These are phyloP conservation scores for Diadophis punctatus DNA, from an alignment of 2,113 vertebrate species.

Conservation along the genomic window DNA sequence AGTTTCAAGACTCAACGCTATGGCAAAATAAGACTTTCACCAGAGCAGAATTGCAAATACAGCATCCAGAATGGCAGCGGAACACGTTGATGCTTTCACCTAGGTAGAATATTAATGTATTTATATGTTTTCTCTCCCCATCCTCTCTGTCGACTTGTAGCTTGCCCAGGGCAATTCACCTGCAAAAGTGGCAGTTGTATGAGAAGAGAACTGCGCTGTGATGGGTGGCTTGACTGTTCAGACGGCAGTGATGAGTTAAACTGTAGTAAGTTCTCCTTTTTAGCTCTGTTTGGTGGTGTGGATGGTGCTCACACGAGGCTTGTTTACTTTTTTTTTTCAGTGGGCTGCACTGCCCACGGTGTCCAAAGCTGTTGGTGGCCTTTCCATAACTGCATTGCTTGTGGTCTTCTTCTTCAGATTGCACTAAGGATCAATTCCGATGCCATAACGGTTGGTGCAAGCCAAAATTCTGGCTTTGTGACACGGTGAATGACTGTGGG, in stretches of 20 bases:
- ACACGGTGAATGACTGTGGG: slow-evolving; percentile 84
- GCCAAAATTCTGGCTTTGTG: slow-evolving; percentile 84
- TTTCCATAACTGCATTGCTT: background rate
- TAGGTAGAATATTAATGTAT: rapidly evolving
- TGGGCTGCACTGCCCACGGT: background rate
- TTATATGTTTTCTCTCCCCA: background rate
- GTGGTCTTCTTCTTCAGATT: slow-evolving; percentile 51
- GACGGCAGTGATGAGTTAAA: slow-evolving; percentile 81
- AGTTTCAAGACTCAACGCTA: background rate
- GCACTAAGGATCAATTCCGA: slow-evolving; percentile 63
- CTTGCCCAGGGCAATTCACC: slow-evolving; percentile 80
- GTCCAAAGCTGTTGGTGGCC: background rate
- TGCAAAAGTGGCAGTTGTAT: slow-evolving; percentile 82
- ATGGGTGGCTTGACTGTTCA: slow-evolving; percentile 89
- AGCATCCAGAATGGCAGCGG: background rate
- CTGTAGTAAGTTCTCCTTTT: slow-evolving; percentile 76
- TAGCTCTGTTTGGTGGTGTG: rapidly evolving
- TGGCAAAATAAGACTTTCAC: background rate
- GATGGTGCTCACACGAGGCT: background rate
- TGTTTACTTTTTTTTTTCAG: background rate
- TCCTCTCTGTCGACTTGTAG: slow-evolving; percentile 55
- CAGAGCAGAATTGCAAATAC: background rate
- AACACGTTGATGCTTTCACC: background rate
- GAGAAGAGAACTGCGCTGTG: slow-evolving; percentile 68
- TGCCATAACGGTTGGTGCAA: slow-evolving; percentile 86